Conservation (phyloP, 2,113 vertebrate genomes). For the Xiphophorus hellerii region DNA sequence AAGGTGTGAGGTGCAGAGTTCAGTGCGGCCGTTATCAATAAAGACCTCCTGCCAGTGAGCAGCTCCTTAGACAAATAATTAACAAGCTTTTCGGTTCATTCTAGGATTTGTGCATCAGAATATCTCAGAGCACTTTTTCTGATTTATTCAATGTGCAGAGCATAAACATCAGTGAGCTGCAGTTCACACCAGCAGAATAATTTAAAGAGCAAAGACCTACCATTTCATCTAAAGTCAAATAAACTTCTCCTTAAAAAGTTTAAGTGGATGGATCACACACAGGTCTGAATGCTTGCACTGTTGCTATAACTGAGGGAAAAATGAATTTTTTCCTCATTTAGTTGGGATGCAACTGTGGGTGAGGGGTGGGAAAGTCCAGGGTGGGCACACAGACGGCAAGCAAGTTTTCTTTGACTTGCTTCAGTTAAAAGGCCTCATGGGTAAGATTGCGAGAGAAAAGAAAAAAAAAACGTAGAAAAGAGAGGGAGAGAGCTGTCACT, state of each 20-base stretch:
- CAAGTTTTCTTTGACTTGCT: conserved; percentile 67
- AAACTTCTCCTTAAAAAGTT: conserved; percentile 8
- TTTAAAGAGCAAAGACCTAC: conserved; percentile 9
- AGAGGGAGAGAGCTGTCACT: conserved; percentile 69
- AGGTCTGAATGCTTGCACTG: conserved; percentile 3
- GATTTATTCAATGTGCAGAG: conserved; percentile 47
- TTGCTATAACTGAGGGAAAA: conserved; percentile 22
- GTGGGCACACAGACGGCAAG: conserved; percentile 34
- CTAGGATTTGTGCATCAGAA: conserved; percentile 17
- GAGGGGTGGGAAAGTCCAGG: conserved; percentile 50
- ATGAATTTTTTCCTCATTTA: conserved; percentile 2
- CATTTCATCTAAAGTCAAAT: conserved; percentile 27
- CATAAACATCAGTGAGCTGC: conserved; percentile 38
- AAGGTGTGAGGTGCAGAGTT: conserved; percentile 73
- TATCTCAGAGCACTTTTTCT: conserved; percentile 23
- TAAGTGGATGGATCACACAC: background rate
- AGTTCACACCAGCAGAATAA: conserved; percentile 3
- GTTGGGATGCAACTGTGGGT: conserved; percentile 32
- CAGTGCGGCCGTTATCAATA: conserved; percentile 68
- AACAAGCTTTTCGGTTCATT: conserved; percentile 48
- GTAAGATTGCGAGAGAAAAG: conserved; percentile 36
- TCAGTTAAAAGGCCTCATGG: conserved; percentile 50
- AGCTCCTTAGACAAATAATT: conserved; percentile 65
- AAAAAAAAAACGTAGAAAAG: conserved; percentile 8
- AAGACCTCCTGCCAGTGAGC: conserved; percentile 59